Conservation (phyloP, 1,140 invertebrate genomes). For the Teleogryllus occipitalis region DNA sequence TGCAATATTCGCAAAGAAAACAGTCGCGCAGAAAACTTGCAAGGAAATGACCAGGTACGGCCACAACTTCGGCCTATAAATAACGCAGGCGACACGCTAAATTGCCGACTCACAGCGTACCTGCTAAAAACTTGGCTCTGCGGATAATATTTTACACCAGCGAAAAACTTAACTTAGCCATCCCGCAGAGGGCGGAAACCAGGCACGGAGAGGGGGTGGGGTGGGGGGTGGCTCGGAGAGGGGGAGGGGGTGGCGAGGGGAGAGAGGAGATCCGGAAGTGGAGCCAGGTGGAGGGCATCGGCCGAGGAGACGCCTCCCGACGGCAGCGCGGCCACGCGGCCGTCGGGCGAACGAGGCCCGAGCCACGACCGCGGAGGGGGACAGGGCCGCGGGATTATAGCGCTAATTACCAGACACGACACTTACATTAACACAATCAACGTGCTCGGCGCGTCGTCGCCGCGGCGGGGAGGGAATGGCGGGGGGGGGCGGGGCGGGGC, state of each 20-base stretch:
- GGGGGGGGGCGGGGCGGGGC: too few species aligned
- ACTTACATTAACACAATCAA: constrained; percentile 1
- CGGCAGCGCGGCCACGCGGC: neutral
- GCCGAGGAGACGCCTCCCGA: neutral
- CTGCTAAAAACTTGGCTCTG: neutral
- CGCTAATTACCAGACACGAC: neutral
- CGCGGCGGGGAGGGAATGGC: too few species aligned
- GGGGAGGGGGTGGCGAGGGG: neutral
- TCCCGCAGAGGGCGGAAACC: neutral
- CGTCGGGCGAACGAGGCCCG: neutral
- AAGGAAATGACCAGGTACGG: neutral
- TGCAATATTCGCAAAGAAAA: neutral
- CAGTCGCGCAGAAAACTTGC: neutral
- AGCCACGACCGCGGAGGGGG: neutral
- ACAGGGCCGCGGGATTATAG: neutral
- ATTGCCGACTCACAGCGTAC: neutral
- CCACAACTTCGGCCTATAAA: neutral
- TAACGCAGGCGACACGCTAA: neutral
- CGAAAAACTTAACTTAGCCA: neutral
- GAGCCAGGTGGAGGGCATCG: neutral
- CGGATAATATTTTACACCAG: neutral
- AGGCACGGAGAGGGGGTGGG: neutral
- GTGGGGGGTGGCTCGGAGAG: neutral
- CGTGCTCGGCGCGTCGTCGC: neutral
- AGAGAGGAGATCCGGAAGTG: neutral